A percentile compares a stretch with the other conserved stretches of the same genome.
Evolutionary conservation across 2,797 vertebrate genomes (phyloP).

Genomic region (Helostoma temminkii): DNA sequence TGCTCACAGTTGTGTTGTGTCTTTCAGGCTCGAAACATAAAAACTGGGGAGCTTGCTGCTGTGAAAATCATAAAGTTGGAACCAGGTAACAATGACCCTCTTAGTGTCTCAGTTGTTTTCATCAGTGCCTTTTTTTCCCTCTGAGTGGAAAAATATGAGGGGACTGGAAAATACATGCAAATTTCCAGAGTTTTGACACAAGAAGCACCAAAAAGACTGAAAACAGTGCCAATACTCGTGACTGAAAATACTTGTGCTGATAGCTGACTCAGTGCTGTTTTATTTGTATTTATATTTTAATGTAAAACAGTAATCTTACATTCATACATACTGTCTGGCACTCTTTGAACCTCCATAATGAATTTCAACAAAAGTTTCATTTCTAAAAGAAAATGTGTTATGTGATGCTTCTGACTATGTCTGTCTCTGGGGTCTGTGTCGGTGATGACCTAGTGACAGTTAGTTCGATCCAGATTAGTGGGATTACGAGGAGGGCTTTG

Average conservation of each 20-base stretch:
- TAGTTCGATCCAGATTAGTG: conserved; percentile 75
- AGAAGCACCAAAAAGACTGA: conserved; percentile 4
- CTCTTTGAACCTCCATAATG: neutral
- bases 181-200: conserved; percentile 19
- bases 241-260: conserved; percentile 9
- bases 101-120: conserved; percentile 21
- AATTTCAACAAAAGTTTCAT: neutral
- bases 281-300: neutral
- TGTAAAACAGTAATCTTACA: neutral
- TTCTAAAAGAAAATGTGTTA: neutral
- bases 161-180: conserved; percentile 23
- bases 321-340: neutral
- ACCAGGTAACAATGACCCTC: conserved; percentile 88
- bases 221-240: neutral
- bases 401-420: neutral
- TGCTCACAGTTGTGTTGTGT: conserved; percentile 23
- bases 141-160: conserved; percentile 1
- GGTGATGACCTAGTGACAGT: conserved; percentile 74
- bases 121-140: neutral
- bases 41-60: conserved; percentile 95
- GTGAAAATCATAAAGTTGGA: conserved; percentile 99
- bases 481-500: conserved; percentile 71
- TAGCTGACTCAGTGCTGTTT: neutral
- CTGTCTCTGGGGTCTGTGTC: conserved; percentile 26
- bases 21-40: conserved; percentile 95